Evolutionary conservation across 2,888 invertebrate species (phyloP).

Genomic region (Tetheella fluctuosa): DNA sequence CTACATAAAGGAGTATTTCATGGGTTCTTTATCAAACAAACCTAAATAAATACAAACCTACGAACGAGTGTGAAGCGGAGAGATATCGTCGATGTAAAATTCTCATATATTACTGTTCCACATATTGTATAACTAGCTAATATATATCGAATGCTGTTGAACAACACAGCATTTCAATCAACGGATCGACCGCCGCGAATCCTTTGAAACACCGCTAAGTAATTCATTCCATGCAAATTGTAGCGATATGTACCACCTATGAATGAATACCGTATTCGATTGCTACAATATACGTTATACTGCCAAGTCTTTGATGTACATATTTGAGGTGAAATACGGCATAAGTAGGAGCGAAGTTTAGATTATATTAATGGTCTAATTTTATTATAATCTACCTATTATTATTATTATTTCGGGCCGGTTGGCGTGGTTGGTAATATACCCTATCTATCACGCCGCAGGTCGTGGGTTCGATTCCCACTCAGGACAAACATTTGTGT

Average conservation of each 20-base stretch:
- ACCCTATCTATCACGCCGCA: no score
- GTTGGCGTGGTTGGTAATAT: no score
- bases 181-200: constrained; percentile 25
- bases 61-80: neutral
- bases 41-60: neutral
- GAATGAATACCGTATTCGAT: constrained; percentile 50
- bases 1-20: neutral
- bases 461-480: no score
- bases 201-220: constrained; percentile 46
- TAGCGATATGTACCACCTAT: constrained; percentile 32
- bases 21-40: neutral
- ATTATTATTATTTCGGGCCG: neutral
- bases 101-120: neutral
- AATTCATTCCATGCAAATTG: constrained; percentile 52
- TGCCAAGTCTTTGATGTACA: constrained; percentile 40
- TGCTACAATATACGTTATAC: constrained; percentile 35
- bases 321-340: constrained; percentile 38
- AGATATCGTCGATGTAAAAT: neutral
- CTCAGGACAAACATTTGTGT: no score
- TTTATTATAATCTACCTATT: constrained; percentile 11
- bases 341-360: constrained; percentile 24
- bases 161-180: constrained; percentile 23
- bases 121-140: neutral
- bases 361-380: constrained; percentile 25
- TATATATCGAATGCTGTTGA: neutral